Base-by-base conservation (phyloP, 2,113 vertebrate genomes). In the Nesogale talazaci region DNA sequence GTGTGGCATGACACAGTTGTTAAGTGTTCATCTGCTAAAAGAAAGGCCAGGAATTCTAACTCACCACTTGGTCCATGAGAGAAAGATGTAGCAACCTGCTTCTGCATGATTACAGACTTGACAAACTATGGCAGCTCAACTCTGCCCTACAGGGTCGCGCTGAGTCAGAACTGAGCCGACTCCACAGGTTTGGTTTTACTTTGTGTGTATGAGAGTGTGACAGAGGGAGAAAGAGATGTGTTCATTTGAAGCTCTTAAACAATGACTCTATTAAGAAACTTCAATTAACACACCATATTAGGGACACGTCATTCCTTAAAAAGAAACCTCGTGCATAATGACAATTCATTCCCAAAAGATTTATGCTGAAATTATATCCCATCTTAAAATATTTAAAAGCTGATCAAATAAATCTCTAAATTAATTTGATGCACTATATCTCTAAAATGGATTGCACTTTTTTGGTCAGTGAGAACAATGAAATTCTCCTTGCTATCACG, bases 271-370 rank as follows among this genome's bases (percentile, higher is more conserved):
- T 14, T 59, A 83, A 76, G 25, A 83, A 89, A 92, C 85, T 59
- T 77, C 78, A 93, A 90, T 92, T 88, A 87, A 87, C 46, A 57
- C 11, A 46, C 83, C 69, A 65, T 56, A 78, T 95, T 81, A 70
- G 10, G 65, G 93, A 89, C 14, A 25, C 70, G 1, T 11, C 67
- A 75, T 85, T 92, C 19, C 31, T 94, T 91, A 65, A 83, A 91
- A 92, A 57, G 46, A 82, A 65, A n/a, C 2, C 67, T 72, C 31
- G n/a, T n/a, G n/a, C n/a, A n/a, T n/a, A n/a, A 6, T 85, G 34
- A 36, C 20, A 90, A 40, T 89, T 93, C 34, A 56, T 92, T 59
- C 69, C 59, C 7, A 83, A 87, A 95, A 72, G 1, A 52, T 9
- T 83, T 29, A 40, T 31, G 9, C 1, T n/a, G 52, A 87, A 89